These are phyloP conservation scores for Dysmachus trigonus DNA, from an alignment of 2,888 invertebrate genomes.

Conservation along the genomic window DNA sequence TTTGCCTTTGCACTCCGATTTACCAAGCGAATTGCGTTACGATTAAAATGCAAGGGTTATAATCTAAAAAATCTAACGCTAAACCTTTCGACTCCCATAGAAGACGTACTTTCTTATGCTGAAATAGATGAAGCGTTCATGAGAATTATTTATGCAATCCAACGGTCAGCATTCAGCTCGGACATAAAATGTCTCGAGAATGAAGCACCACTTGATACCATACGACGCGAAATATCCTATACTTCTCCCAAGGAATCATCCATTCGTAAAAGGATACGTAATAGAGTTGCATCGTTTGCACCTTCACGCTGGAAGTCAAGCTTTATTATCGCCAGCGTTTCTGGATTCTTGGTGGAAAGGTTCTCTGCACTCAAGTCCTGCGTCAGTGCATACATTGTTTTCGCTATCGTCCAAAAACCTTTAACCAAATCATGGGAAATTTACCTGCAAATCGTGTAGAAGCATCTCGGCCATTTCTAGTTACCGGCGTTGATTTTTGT, in stretches of 20 bases:
- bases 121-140: too few relatives aligned
- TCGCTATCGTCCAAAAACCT: neutral
- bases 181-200: too few relatives aligned
- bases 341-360: neutral
- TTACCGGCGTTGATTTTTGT: neutral
- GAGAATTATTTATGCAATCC: too few relatives aligned
- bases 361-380: neutral
- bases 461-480: neutral
- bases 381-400: neutral
- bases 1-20: too few relatives aligned
- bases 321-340: neutral
- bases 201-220: neutral
- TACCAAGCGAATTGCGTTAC: too few relatives aligned
- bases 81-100: too few relatives aligned
- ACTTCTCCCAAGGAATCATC: neutral
- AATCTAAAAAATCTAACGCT: too few relatives aligned
- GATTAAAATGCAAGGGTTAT: too few relatives aligned
- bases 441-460: neutral
- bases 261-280: neutral
- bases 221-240: neutral
- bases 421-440: neutral
- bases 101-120: too few relatives aligned
- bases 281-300: neutral
- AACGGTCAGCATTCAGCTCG: too few relatives aligned
- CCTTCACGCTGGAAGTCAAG: neutral